phyloP scores from a whole-genome alignment of 2,888 invertebrate species.

The Gymnocheta viridis region DNA sequence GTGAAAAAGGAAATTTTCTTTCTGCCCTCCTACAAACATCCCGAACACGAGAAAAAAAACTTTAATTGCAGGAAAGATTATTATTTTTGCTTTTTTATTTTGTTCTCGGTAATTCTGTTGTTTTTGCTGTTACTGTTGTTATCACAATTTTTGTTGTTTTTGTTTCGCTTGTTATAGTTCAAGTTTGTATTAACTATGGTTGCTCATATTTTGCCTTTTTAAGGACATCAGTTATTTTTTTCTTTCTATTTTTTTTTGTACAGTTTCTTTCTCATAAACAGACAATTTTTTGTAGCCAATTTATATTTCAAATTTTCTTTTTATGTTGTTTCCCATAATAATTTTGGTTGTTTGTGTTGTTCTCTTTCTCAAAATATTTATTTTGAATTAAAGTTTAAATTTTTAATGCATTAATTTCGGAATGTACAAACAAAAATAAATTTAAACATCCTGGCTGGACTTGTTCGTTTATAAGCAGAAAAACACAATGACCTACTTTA shows the following conservation, averaged over 20 bases:
- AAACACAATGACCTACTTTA: conserved; percentile 38
- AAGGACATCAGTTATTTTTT: conserved; percentile 28
- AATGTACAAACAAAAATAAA: neutral
- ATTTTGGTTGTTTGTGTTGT: neutral
- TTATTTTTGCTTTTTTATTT: conserved; percentile 32
- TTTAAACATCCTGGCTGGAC: neutral
- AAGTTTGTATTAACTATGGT: conserved; percentile 44
- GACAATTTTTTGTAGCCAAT: neutral
- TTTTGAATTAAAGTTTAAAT: conserved; percentile 28
- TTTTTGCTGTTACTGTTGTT: neutral
- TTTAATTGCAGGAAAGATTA: conserved; percentile 62
- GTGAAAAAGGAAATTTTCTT: neutral
- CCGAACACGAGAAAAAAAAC: too few relatives aligned
- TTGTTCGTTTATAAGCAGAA: neutral
- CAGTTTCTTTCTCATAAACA: neutral
- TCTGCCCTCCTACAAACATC: neutral
- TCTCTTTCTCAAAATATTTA: conserved; percentile 17
- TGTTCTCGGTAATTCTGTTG: neutral
- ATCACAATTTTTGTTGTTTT: neutral
- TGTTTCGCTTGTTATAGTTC: conserved; percentile 19
- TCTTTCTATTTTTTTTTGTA: neutral
- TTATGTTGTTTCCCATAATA: neutral
- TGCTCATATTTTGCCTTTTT: conserved; percentile 26
- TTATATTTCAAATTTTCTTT: conserved; percentile 20
- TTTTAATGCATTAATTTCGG: conserved; percentile 4